Evolutionary conservation across 2,797 vertebrate species (phyloP), one percentile per base, ranked within the genome.

Genomic region (Enteromius argenteus): DNA sequence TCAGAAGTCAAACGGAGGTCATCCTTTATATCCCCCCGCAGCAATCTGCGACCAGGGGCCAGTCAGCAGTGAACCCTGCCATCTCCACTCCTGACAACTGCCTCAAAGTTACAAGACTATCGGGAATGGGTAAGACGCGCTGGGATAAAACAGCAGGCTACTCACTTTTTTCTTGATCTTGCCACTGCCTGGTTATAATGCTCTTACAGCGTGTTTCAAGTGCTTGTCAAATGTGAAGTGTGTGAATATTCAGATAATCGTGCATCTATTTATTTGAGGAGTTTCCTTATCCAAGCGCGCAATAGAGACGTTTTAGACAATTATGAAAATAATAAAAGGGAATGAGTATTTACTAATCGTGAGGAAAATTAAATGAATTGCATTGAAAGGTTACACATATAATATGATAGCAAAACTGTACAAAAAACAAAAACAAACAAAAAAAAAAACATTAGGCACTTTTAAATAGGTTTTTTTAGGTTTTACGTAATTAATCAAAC

Each of bases 1-100:
- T 89, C 90, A 92, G 91, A 92, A 96, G 95, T 95, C 96, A 96
- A 93, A 89, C 93, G 91, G 93, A 93, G 96, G 96, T 97, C 96
- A 96, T 91, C 88, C 85, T 88, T 92, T 89, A 85, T 85, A 81
- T 87, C 89, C 90, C 82, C 92, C 88, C 78, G 88, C 88, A 89
- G 90, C 89, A 90, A 86, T 79, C 49, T 86, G 89, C 88, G 90
- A 90, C 84, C 77, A 89, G 80, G 92, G 89, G 85, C 27, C 87
- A 88, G 84, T 77, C 88, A 46, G 39, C 84, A 77, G 76, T 88
- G 75, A 82, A 66, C 56, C 84, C 74, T 76, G 78, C 51, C 75
- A 67, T 86, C 56, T 66, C 80, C 56, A 46, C 58, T 80, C 51
- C 49, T 67, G 58, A 83, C 53, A 83, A 74, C 77, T 42, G 83